A percentile compares a stretch with the other conserved stretches of the same genome.
Conservation (phyloP, 2,888 invertebrate species). For the Spodoptera littoralis region DNA sequence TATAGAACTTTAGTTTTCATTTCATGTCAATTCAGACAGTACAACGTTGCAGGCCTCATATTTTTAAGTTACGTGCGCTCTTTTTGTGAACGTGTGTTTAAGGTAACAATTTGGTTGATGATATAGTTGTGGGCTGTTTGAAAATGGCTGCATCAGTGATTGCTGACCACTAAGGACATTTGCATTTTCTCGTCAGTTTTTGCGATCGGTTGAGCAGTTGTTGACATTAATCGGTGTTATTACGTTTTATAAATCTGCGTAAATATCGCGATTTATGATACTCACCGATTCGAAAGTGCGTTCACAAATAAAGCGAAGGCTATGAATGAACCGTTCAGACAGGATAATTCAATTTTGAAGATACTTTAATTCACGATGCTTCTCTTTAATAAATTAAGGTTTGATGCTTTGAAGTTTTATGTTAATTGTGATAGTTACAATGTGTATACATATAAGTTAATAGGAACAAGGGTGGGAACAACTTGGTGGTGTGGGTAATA, state of each 20-base stretch:
- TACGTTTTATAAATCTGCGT: constrained; percentile 53
- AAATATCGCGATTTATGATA: constrained; percentile 45
- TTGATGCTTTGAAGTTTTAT: no score
- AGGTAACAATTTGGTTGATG: not conserved
- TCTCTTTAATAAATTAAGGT: not conserved
- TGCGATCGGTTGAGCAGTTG: constrained; percentile 40
- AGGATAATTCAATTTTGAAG: constrained; percentile 13
- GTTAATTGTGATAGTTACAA: no score
- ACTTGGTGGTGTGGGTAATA: no score
- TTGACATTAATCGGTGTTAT: constrained; percentile 50
- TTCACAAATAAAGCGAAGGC: constrained; percentile 50
- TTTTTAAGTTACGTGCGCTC: not conserved
- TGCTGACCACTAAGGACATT: constrained; percentile 11
- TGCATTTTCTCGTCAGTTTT: constrained; percentile 38
- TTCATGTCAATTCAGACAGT: not conserved
- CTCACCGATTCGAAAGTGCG: constrained; percentile 54
- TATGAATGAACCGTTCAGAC: constrained; percentile 36
- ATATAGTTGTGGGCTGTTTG: constrained; percentile 5
- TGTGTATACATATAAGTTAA: no score
- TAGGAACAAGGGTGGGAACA: no score
- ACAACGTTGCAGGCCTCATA: no score
- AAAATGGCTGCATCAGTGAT: constrained; percentile 21
- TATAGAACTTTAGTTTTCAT: not conserved
- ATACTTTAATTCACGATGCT: constrained; percentile 3
- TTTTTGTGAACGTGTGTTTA: not conserved